A percentile compares a stretch with the other conserved stretches of the same genome.
Evolutionary conservation across 1,140 invertebrate genomes (phyloP).

Genomic region (Micrasema minimum): DNA sequence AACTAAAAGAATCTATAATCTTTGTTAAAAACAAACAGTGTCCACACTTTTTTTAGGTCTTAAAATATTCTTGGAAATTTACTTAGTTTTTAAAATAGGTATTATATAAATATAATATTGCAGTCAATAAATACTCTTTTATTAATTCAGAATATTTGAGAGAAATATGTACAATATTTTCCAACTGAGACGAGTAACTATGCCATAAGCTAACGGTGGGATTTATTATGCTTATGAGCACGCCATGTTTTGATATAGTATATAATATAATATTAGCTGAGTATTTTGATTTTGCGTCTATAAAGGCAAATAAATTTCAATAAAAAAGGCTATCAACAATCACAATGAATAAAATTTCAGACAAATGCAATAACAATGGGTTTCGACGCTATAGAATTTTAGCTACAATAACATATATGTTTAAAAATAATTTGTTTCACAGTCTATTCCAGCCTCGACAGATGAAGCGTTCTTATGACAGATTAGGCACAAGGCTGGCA

Average conservation of each 20-base stretch:
- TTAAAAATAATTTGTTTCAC: conserved; percentile 49
- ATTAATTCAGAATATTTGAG: conserved; percentile 27
- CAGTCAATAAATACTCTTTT: conserved; percentile 33
- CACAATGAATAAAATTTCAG: conserved; percentile 54
- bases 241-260: conserved; percentile 44
- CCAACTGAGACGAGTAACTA: conserved; percentile 46
- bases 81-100: conserved; percentile 9
- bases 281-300: conserved; percentile 42
- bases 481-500: conserved; percentile 66
- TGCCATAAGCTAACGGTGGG: conserved; percentile 54
- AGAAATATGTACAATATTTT: conserved; percentile 47
- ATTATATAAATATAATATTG: conserved; percentile 15
- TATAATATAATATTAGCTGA: conserved; percentile 26
- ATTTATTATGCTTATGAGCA: conserved; percentile 54
- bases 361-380: conserved; percentile 52
- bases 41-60: no score
- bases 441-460: conserved; percentile 53
- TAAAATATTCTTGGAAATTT: no score
- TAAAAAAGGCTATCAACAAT: conserved; percentile 51
- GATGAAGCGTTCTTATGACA: conserved; percentile 59
- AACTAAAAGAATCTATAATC: no score
- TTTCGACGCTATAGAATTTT: conserved; percentile 52
- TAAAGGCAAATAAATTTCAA: conserved; percentile 44
- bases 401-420: conserved; percentile 50
- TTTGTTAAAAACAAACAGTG: no score